These are phyloP conservation scores for Stegostoma tigrinum DNA, from an alignment of 2,113 vertebrate genomes.

Conservation along the genomic window DNA sequence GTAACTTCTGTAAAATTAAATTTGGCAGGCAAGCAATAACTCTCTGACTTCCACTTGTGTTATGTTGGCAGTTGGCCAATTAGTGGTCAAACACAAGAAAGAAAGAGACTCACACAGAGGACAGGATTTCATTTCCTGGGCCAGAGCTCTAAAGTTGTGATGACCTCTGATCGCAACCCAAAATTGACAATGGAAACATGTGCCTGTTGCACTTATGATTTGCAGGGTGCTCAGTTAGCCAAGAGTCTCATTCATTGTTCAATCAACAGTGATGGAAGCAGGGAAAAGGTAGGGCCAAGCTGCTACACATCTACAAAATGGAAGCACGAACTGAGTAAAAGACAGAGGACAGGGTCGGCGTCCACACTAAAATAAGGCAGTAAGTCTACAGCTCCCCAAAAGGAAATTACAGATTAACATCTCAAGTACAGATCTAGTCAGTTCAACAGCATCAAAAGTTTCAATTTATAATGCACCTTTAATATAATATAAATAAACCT, in stretches of 20 bases:
- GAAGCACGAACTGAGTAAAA: background rate
- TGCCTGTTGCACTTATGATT: too few species aligned
- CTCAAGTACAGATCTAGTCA: background rate
- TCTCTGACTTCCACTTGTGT: background rate
- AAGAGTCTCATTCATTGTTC: background rate
- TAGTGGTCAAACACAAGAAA: background rate
- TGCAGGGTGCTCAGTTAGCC: too few species aligned
- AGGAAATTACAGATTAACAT: background rate
- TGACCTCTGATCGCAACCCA: too few species aligned
- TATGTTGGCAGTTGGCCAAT: background rate
- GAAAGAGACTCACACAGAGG: background rate
- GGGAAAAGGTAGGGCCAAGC: background rate
- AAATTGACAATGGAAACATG: too few species aligned
- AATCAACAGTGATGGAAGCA: background rate
- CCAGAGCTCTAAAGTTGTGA: too few species aligned
- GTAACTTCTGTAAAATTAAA: background rate
- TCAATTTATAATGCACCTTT: background rate
- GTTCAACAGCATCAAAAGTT: background rate
- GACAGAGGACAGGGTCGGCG: background rate
- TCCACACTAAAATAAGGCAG: background rate
- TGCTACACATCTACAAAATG: background rate
- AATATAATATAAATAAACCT: background rate
- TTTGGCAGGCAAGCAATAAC: background rate
- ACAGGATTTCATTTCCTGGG: too few species aligned
- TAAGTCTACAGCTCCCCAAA: background rate